phyloP scores from a whole-genome alignment of 1,140 invertebrate genomes.

The Heliconius melpomene region DNA sequence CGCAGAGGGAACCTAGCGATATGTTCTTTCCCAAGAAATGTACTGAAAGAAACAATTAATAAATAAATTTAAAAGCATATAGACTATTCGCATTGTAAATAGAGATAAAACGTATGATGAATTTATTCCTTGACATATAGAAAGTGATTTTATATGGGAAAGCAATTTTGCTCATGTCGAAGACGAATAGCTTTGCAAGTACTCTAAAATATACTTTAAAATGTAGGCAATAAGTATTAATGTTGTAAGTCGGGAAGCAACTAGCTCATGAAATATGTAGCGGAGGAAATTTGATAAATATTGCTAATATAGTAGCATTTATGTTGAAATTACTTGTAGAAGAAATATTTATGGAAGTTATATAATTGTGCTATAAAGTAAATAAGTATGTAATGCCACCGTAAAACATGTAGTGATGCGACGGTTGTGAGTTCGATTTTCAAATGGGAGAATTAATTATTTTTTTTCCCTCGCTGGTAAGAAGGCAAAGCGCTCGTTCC shows the following conservation, averaged over 20 bases:
- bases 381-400: too few relatives aligned
- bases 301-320: neutral
- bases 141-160: slow-evolving; percentile 62
- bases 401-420: too few relatives aligned
- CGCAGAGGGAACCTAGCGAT: too few relatives aligned
- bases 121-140: slow-evolving; percentile 17
- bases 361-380: too few relatives aligned
- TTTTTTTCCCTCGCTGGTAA: too few relatives aligned
- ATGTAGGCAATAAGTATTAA: neutral
- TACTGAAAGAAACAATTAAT: neutral
- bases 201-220: neutral
- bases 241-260: neutral
- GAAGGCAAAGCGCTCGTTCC: too few relatives aligned
- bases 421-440: too few relatives aligned
- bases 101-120: slow-evolving; percentile 23
- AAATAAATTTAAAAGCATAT: neutral
- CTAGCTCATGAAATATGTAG: neutral
- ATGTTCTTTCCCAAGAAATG: neutral
- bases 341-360: neutral
- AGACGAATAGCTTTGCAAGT: neutral
- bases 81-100: neutral
- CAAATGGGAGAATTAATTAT: too few relatives aligned
- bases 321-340: neutral
- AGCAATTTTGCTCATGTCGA: slow-evolving; percentile 45
- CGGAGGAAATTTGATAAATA: neutral